Evolutionary conservation across 1,140 invertebrate species (phyloP).

Genomic region (Lepidurus apus): DNA sequence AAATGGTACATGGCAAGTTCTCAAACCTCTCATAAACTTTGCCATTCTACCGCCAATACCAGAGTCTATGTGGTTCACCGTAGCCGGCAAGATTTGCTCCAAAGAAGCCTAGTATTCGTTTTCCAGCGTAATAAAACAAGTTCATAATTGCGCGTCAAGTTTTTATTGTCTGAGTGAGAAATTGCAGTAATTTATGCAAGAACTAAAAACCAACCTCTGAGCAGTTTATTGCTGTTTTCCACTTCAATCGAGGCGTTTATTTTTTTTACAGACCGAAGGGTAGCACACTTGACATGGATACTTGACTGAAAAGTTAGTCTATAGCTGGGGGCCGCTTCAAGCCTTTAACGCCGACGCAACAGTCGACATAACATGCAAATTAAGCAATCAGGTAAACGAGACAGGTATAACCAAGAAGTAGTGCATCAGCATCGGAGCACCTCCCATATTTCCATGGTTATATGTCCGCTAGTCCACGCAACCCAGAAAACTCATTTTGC

Average conservation of each 20-base stretch:
- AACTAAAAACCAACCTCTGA: too few species aligned
- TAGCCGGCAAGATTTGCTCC: not conserved
- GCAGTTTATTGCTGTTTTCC: not conserved
- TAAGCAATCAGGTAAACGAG: conserved; percentile 12
- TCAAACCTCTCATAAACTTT: not conserved
- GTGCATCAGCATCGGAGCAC: conserved; percentile 3
- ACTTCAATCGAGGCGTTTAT: not conserved
- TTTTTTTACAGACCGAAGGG: not conserved
- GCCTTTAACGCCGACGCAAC: not conserved
- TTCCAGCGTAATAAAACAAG: not conserved
- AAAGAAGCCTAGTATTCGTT: too few species aligned
- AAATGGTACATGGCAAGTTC: not conserved
- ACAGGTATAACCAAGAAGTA: not conserved
- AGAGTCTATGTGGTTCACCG: not conserved
- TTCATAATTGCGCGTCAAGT: not conserved
- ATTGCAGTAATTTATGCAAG: not conserved
- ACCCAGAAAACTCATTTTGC: not conserved
- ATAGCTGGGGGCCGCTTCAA: not conserved
- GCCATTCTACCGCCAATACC: not conserved
- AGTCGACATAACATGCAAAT: not conserved
- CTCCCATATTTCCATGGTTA: not conserved
- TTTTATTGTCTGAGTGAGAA: not conserved
- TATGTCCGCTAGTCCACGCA: not conserved
- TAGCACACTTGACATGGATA: not conserved
- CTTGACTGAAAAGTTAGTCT: not conserved